Base-by-base conservation (phyloP, 2,113 vertebrate species). In the Varanus salvator region DNA sequence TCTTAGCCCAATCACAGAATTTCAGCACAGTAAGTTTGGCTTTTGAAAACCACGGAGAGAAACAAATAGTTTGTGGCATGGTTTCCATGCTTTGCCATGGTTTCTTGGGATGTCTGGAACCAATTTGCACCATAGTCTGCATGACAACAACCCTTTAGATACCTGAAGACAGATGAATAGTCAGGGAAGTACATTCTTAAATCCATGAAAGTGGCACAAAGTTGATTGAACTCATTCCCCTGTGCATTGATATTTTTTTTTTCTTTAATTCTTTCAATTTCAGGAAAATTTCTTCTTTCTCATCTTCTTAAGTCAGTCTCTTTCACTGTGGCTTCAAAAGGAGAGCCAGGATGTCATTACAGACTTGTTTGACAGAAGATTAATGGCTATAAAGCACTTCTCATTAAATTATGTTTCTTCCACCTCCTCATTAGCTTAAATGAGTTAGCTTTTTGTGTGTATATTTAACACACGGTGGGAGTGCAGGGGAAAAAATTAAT, bases 391-490 rank as follows among this genome's bases (percentile, higher is more conserved):
- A 25, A 8, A 52, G 19, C 5, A 7, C 69, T n/a, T 52, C 64
- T 77, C 6, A 11, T 84, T 91, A 89, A 89, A 7, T 31, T 89
- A 12, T 68, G 27, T 31, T 72, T 87, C 12, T 92, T 87, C 81
- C 71, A 92, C 54, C 19, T 31, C 29, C 9, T 81, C 60, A 66
- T 19, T 72, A 64, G 34, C 31, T 90, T 71, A 74, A 88, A 88
- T 19, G 29, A 91, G 19, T 34, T 81, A 23, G 27, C 44, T 6
- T 50, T 9, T 69, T 78, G 23, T 81, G 8, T 84, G 21, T 57
- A n/a, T 60, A 60, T 60, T 34, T 44, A 72, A 90, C 52, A 27
- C 25, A 19, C 57, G 77, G 66, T 1, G 25, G 66, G 21, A 8
- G 52, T 23, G n/a, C 52, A 82, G 25, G 3, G 23, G 38, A 34